Evolutionary conservation across 2,797 vertebrate genomes (phyloP).

Genomic region (Eutrigla gurnardus): DNA sequence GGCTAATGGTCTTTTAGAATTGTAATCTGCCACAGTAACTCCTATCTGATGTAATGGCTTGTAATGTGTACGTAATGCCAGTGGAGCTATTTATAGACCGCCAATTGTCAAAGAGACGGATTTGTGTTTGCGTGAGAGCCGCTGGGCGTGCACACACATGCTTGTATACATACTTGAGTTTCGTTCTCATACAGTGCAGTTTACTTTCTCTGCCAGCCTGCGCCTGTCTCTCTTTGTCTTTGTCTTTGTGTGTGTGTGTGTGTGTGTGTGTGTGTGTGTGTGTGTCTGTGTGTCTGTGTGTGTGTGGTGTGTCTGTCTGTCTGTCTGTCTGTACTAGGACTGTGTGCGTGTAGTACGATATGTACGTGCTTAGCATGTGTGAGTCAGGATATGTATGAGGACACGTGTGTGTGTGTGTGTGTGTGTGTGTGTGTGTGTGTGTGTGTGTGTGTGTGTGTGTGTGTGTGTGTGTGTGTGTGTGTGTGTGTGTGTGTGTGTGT

Average conservation of each 20-base stretch:
- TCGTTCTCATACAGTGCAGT: constrained; percentile 44
- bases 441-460: background rate
- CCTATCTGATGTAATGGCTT: constrained; percentile 77
- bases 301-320: constrained; percentile 7
- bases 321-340: background rate
- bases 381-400: background rate
- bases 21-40: constrained; percentile 61
- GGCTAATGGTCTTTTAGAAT: constrained; percentile 56
- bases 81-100: constrained; percentile 72
- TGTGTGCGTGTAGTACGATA: background rate
- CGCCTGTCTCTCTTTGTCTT: constrained; percentile 20
- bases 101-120: constrained; percentile 49
- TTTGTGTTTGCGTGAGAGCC: constrained; percentile 9
- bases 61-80: constrained; percentile 70
- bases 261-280: constrained; percentile 9
- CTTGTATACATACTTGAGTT: constrained; percentile 59
- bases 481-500: constrained; percentile 6
- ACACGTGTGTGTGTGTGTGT: constrained; percentile 52
- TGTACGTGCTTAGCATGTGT: constrained; percentile 11
- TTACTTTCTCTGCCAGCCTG: constrained; percentile 53
- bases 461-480: constrained; percentile 15
- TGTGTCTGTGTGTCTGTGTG: background rate
- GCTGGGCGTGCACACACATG: constrained; percentile 42
- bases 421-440: constrained; percentile 32
- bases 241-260: constrained; percentile 11